These are phyloP conservation scores for Clarias pachynema DNA, from an alignment of 2,797 vertebrate genomes.

Conservation along the genomic window DNA sequence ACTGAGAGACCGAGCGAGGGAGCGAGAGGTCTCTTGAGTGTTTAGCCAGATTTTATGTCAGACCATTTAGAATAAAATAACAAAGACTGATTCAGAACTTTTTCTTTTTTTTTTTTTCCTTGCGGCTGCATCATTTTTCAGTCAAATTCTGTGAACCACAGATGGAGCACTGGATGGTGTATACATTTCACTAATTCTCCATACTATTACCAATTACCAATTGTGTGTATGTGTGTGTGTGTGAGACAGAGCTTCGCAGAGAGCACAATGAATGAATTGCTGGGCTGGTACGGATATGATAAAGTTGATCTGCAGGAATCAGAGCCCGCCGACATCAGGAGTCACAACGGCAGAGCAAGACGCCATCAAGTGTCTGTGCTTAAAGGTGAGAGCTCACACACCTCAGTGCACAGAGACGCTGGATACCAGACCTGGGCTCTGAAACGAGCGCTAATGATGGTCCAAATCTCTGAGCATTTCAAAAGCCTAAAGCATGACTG, in stretches of 20 bases:
- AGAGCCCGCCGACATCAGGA: constrained; percentile 90
- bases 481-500: not conserved
- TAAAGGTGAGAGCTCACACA: constrained; percentile 82
- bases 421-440: not conserved
- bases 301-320: constrained; percentile 90
- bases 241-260: constrained; percentile 95
- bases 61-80: constrained; percentile 58
- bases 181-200: constrained; percentile 24
- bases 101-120: not conserved
- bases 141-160: constrained; percentile 20
- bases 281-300: constrained; percentile 99
- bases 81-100: constrained; percentile 74
- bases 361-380: constrained; percentile 96
- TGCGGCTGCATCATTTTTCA: constrained; percentile 27
- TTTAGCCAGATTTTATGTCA: constrained; percentile 37
- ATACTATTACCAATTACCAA: constrained; percentile 16
- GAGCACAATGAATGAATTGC: constrained; percentile 98
- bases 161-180: constrained; percentile 16
- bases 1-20: constrained; percentile 71
- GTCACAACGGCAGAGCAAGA: constrained; percentile 85
- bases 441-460: not conserved
- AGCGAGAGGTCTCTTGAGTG: constrained; percentile 68
- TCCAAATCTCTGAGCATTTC: not conserved
- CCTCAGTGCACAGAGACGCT: not conserved
- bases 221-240: constrained; percentile 57